phyloP scores from a whole-genome alignment of 2,888 invertebrate genomes.

The Lottia scabra region DNA sequence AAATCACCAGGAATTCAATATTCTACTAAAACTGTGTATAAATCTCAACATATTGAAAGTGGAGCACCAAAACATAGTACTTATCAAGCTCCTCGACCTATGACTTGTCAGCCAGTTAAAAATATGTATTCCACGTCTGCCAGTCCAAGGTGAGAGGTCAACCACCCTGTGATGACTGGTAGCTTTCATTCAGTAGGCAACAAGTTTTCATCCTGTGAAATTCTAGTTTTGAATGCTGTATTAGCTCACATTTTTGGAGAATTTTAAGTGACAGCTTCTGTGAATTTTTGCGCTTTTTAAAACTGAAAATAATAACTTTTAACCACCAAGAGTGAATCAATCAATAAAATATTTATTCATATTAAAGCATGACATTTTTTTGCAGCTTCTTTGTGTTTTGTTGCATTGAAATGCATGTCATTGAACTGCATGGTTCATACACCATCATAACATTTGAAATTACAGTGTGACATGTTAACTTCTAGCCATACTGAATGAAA shows the following conservation, averaged over 20 bases:
- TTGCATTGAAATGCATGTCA: too few species aligned
- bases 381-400: too few species aligned
- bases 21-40: constrained; percentile 44
- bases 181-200: not conserved
- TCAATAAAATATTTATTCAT: too few species aligned
- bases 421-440: too few species aligned
- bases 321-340: too few species aligned
- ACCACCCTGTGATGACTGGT: not conserved
- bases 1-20: constrained; percentile 50
- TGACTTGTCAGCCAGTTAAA: constrained; percentile 71
- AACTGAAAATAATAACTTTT: too few species aligned
- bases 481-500: too few species aligned
- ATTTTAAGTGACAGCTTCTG: not conserved
- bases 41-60: constrained; percentile 45
- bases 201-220: not conserved
- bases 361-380: too few species aligned
- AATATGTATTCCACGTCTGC: constrained; percentile 26
- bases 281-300: too few species aligned
- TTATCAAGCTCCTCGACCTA: constrained; percentile 72
- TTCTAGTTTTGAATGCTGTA: not conserved
- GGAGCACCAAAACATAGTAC: constrained; percentile 54
- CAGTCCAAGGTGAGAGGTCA: constrained; percentile 30
- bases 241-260: not conserved
- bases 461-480: too few species aligned
- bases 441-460: too few species aligned